Conservation (phyloP, 2,888 invertebrate species). For the Ypsolopha scabrella region DNA sequence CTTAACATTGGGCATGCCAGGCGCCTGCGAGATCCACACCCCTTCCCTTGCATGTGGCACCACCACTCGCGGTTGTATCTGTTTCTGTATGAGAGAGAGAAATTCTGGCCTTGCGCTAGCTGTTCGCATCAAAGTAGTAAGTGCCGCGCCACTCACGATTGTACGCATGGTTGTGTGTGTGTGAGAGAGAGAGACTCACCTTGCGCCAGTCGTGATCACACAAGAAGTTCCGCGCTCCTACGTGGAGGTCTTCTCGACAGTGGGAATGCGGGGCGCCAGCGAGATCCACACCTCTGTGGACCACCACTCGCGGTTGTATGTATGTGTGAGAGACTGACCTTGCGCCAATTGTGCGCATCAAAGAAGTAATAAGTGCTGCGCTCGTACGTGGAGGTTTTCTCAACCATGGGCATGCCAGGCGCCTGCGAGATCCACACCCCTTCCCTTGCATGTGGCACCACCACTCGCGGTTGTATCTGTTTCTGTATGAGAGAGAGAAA, state of each 20-base stretch:
- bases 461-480: slow-evolving; percentile 98
- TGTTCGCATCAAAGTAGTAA: no score
- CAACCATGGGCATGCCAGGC: slow-evolving; percentile 92
- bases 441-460: slow-evolving; percentile 99
- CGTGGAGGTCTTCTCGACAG: slow-evolving; percentile 94
- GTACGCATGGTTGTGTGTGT: no score
- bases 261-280: slow-evolving; percentile 94
- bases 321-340: slow-evolving; percentile 48
- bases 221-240: slow-evolving; percentile 99
- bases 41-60: slow-evolving; percentile 98
- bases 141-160: no score
- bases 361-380: slow-evolving; percentile 99
- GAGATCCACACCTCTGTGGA: slow-evolving; percentile 99
- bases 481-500: no score
- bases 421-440: slow-evolving; percentile 98
- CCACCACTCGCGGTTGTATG: no score
- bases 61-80: slow-evolving; percentile 99
- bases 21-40: slow-evolving; percentile 97
- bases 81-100: no score
- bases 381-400: slow-evolving; percentile 97
- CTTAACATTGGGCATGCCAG: slow-evolving; percentile 93
- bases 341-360: slow-evolving; percentile 99
- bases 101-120: no score
- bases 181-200: no score
- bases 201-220: slow-evolving; percentile 99